Base-by-base conservation (phyloP, 2,797 vertebrate species). In the Propithecus perrieri region DNA sequence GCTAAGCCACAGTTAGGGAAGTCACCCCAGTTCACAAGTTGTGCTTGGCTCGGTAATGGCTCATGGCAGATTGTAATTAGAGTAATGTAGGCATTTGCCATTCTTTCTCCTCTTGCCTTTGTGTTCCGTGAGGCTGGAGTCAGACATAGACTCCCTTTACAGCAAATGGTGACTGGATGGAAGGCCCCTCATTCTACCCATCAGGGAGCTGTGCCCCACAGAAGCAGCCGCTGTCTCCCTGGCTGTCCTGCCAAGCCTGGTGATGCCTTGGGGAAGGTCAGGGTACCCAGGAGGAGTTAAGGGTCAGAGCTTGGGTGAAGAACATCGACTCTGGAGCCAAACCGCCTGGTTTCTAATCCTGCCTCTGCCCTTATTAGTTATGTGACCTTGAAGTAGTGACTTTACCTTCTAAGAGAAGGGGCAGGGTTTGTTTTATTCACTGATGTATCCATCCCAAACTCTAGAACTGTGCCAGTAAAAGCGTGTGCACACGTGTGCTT, bases 311-410 rank as follows among this genome's bases (percentile, higher is more conserved):
- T 67, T 41, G 13, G 48, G 84, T 79, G 80, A 80, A 71, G 57
- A 57, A 72, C n/a, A 1, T 3, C 35, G 46, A 89, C 20, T 50
- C 81, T 33, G 67, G 59, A 84, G 71, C 48, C 84, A 30, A 1
- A 38, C 26, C n/a, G 24, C 59, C 65, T 83, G 43, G 55, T 30
- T 71, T 43, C 87, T 20, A 55, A 26, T 43, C 67, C 59, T 95
- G 88, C 15, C 28, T 61, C 35, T 74, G 76, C 24, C 18, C 4
- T 81, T 57, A 5, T 75, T 59, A 12, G 57, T 28, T 69, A 11
- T 22, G 9, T 38, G 72, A 80, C 59, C 72, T 87, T 86, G 89
- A 95, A 74, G 46, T 69, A 59, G 35, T 84, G 61, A 30, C 14
- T 76, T 87, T 46, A 43, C 38, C 50, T 65, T 85, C 65, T 43